Evolutionary conservation across 2,113 vertebrate species (phyloP).

Genomic region (Gorsachius goisagi): DNA sequence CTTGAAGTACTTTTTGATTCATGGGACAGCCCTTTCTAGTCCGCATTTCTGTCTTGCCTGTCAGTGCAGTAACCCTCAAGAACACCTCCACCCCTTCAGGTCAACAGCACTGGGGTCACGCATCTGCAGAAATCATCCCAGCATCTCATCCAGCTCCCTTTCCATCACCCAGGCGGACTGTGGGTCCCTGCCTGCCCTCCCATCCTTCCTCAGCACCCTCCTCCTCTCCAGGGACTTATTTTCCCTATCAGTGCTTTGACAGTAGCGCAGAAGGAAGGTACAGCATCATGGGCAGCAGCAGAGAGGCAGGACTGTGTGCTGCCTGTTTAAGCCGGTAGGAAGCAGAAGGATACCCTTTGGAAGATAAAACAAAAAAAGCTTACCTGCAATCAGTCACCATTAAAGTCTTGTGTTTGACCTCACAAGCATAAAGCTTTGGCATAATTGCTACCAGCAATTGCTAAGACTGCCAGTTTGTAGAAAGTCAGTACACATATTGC

Average conservation of each 20-base stretch:
- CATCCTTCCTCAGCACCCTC: not conserved
- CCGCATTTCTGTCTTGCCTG: not conserved
- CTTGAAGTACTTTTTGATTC: not conserved
- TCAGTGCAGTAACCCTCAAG: not conserved
- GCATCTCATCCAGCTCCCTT: not conserved
- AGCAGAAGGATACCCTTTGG: not conserved
- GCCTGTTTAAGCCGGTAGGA: not conserved
- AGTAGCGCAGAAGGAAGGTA: not conserved
- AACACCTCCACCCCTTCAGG: not conserved
- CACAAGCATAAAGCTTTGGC: not conserved
- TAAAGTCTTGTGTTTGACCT: not conserved
- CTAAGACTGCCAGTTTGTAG: not conserved
- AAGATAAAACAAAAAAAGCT: not conserved
- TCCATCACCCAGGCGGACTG: rapidly evolving
- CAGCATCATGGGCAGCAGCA: not conserved
- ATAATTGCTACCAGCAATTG: not conserved
- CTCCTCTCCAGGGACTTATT: not conserved
- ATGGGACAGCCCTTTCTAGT: not conserved
- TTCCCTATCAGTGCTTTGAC: not conserved
- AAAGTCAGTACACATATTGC: not conserved
- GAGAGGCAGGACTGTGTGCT: not conserved
- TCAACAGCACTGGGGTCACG: not conserved
- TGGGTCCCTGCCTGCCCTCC: not conserved
- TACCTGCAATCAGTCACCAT: not conserved
- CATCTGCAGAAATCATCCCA: not conserved